phyloP scores from a whole-genome alignment of 2,113 vertebrate species.

The Telmatochromis bifrenatus region DNA sequence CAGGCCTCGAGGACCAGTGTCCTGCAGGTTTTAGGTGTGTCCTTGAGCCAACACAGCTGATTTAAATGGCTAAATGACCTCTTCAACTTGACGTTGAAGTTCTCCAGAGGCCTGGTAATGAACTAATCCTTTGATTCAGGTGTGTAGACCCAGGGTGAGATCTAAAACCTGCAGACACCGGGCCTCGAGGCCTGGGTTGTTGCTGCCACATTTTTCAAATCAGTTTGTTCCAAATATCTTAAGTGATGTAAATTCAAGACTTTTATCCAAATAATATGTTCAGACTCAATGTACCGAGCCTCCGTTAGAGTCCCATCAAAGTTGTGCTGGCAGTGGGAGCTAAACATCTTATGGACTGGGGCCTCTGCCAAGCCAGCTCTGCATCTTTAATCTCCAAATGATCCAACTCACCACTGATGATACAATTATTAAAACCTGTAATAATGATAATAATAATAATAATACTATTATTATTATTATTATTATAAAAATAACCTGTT shows the following conservation, averaged over 20 bases:
- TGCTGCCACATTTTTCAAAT: background rate
- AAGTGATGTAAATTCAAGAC: background rate
- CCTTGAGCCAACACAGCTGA: background rate
- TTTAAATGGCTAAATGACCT: background rate
- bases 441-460: background rate
- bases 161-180: background rate
- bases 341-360: background rate
- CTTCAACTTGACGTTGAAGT: background rate
- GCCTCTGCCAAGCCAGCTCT: background rate
- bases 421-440: background rate
- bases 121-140: background rate
- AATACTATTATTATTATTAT: accelerated
- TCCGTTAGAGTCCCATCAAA: background rate
- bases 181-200: background rate
- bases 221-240: background rate
- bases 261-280: background rate
- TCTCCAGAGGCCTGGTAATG: background rate
- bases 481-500: background rate
- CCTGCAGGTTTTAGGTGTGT: background rate
- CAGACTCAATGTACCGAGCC: background rate
- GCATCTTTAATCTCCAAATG: background rate
- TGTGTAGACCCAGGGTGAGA: background rate
- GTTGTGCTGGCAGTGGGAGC: background rate
- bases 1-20: background rate
- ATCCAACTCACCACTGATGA: background rate